phyloP scores from a whole-genome alignment of 2,888 invertebrate species.

The Kuschelorhynchus macadamiae region DNA sequence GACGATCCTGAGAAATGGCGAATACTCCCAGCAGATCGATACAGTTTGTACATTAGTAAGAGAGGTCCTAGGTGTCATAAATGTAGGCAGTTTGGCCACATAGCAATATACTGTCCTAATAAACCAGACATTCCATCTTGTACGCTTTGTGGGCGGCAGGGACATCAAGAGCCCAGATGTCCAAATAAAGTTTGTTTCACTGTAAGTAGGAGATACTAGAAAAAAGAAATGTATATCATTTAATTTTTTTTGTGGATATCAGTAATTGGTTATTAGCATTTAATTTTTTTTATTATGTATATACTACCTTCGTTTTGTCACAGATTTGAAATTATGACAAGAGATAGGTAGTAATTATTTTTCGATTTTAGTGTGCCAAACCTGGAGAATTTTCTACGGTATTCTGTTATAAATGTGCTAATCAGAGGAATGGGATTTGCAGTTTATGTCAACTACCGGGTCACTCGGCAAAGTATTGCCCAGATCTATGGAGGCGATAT shows the following conservation, averaged over 20 bases:
- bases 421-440: conserved; percentile 71
- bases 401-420: conserved; percentile 75
- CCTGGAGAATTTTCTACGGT: conserved; percentile 73
- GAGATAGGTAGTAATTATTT: too few relatives aligned
- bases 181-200: conserved; percentile 80
- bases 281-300: not conserved
- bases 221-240: too few relatives aligned
- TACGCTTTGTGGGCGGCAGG: conserved; percentile 77
- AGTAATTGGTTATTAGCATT: not conserved
- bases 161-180: conserved; percentile 78
- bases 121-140: conserved; percentile 69
- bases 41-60: conserved; percentile 36
- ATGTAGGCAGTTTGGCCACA: conserved; percentile 78
- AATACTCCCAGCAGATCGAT: conserved; percentile 64
- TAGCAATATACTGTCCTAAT: conserved; percentile 72
- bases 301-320: not conserved
- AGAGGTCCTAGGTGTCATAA: conserved; percentile 72
- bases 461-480: conserved; percentile 75
- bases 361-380: conserved; percentile 79
- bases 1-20: conserved; percentile 74
- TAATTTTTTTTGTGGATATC: too few relatives aligned
- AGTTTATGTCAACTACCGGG: conserved; percentile 76
- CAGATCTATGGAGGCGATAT: conserved; percentile 83
- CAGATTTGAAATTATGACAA: too few relatives aligned
- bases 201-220: conserved; percentile 69